A percentile compares a stretch with the other conserved stretches of the same genome.
Evolutionary conservation across 2,888 invertebrate species (phyloP).

Genomic region (Cerceris ruficornis): DNA sequence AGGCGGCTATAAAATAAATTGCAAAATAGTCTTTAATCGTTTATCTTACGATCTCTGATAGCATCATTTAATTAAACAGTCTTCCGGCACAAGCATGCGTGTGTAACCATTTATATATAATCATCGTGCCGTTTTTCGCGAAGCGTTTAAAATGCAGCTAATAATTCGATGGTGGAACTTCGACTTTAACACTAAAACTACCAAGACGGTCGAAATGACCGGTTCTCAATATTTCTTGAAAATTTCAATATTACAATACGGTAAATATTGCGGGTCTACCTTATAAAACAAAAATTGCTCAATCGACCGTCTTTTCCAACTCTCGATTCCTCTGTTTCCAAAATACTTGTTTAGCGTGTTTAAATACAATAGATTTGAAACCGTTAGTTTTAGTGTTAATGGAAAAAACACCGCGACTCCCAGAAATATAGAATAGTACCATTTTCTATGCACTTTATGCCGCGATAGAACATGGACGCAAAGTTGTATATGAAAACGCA

Average conservation of each 20-base stretch:
- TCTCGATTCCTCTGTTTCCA: no score
- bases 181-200: neutral
- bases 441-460: conserved; percentile 28
- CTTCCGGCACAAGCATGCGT: conserved; percentile 55
- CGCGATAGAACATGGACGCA: conserved; percentile 3
- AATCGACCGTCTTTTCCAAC: no score
- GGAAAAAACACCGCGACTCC: no score
- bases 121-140: conserved; percentile 5
- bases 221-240: no score
- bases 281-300: no score
- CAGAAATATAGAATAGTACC: neutral
- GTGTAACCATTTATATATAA: conserved; percentile 23
- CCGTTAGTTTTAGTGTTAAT: no score
- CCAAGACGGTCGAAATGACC: no score
- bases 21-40: conserved; percentile 46
- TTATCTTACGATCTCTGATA: conserved; percentile 38
- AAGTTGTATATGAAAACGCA: conserved; percentile 20
- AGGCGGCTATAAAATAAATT: conserved; percentile 55
- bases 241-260: no score
- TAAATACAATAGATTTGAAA: no score
- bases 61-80: conserved; percentile 52
- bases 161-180: neutral
- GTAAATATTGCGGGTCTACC: no score
- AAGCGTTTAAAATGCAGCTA: neutral
- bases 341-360: no score